phyloP scores from a whole-genome alignment of 2,113 vertebrate genomes.

The Etheostoma cragini region DNA sequence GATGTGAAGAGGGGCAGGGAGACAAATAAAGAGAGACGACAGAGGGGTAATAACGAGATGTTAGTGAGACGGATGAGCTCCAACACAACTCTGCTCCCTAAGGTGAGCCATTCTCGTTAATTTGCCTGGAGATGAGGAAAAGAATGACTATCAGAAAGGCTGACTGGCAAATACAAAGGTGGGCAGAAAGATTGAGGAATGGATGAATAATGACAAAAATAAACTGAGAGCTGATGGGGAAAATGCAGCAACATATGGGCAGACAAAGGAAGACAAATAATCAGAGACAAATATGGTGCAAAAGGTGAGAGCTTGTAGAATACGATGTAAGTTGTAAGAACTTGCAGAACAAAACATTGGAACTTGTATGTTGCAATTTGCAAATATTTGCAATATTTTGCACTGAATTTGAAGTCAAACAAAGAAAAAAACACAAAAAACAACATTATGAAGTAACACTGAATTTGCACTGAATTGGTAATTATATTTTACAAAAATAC shows the following conservation, averaged over 20 bases:
- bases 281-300: neutral
- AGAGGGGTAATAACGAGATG: slow-evolving; percentile 75
- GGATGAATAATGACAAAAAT: slow-evolving; percentile 31
- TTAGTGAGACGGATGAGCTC: slow-evolving; percentile 77
- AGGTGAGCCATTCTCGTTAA: slow-evolving; percentile 77
- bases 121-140: slow-evolving; percentile 54
- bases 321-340: too few relatives aligned
- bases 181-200: neutral
- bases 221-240: neutral
- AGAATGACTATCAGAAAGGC: slow-evolving; percentile 56
- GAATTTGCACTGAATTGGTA: too few relatives aligned
- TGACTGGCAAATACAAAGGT: slow-evolving; percentile 45
- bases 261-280: slow-evolving; percentile 15
- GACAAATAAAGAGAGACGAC: slow-evolving; percentile 48
- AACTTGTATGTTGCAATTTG: too few relatives aligned
- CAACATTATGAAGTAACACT: too few relatives aligned
- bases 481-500: too few relatives aligned
- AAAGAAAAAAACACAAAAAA: too few relatives aligned
- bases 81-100: slow-evolving; percentile 69
- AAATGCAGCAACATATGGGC: slow-evolving; percentile 6
- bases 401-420: too few relatives aligned
- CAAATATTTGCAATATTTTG: too few relatives aligned
- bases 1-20: slow-evolving; percentile 20
- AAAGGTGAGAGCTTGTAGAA: too few relatives aligned
- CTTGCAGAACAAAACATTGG: too few relatives aligned